Evolutionary conservation across 2,888 invertebrate species (phyloP), one percentile per base, ranked within the genome.

Genomic region (Drosophila niveifrons): DNA sequence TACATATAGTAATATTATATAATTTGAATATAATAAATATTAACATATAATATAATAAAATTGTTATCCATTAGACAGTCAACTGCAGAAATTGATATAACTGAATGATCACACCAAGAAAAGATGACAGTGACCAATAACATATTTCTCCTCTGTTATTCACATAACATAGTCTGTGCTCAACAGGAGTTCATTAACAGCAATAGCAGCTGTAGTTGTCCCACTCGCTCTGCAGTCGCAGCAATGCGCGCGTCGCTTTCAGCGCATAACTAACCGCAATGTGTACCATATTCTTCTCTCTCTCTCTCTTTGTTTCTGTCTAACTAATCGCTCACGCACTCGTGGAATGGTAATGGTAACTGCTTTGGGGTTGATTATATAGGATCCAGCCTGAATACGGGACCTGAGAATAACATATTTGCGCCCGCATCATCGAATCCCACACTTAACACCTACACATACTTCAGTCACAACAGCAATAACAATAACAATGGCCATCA

Each of bases 381-480:
- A 93, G 92, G 92, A 91, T 90, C 92, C 66, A 92, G 91, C 74
- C 72, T 92, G 46, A 92, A 92, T 80, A 91, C 92, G 67, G 92
- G 91, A 64, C 90, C 92, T 18, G 92, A 92, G 67, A 91, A 92
- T 75, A 87, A 89, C 75, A 82, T 90, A 68, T 77, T 83, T 68
- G 73, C 88, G 82, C 76, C 87, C 41, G 87, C 87, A 55, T 89
- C 90, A 84, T 92, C 92, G 73, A 91, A 92, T 84, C 91, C 92
- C 70, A 89, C 91, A 68, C 86, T 89, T 59, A 91, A 91, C 67
- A 90, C 92, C 34, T 91, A 90, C 72, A 82, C 90, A 69, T 91
- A 90, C 64, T 76, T 76, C 18, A 72, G 56, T 76, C 72, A 75
- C 63, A 66, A 34, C 36, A 63, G 29, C n/a, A 72, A 68, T 39